phyloP scores from a whole-genome alignment of 2,888 invertebrate genomes.

The Drosophila neonasuta region DNA sequence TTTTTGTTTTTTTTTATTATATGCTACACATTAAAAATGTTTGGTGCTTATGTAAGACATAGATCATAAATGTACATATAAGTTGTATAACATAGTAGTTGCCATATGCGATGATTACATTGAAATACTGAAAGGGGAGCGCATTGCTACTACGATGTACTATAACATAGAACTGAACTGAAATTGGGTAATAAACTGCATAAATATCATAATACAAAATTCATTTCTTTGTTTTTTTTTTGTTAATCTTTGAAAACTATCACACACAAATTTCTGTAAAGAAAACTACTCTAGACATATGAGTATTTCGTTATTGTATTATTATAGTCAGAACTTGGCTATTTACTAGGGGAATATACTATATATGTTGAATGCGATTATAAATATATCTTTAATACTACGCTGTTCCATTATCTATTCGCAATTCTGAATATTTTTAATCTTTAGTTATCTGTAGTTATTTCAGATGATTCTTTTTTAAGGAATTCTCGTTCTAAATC shows the following conservation, averaged over 20 bases:
- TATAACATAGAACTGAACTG: constrained; percentile 12
- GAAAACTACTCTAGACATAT: constrained; percentile 59
- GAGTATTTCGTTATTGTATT: constrained; percentile 12
- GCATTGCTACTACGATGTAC: background rate
- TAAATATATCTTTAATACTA: constrained; percentile 35
- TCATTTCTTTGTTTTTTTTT: constrained; percentile 14
- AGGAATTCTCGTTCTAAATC: no score
- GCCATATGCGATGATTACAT: constrained; percentile 18
- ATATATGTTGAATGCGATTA: constrained; percentile 9
- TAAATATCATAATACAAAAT: constrained; percentile 29
- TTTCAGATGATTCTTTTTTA: background rate
- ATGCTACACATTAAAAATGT: constrained; percentile 75
- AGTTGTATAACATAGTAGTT: background rate
- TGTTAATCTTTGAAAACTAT: constrained; percentile 72
- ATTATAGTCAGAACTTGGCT: constrained; percentile 10
- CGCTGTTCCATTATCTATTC: constrained; percentile 44
- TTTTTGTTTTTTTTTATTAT: constrained; percentile 20
- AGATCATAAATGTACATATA: constrained; percentile 41
- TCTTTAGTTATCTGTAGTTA: background rate
- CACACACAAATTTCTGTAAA: constrained; percentile 65
- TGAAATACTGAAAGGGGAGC: constrained; percentile 57
- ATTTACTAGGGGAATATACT: constrained; percentile 17
- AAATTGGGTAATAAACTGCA: background rate
- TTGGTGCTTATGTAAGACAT: constrained; percentile 72
- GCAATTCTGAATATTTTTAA: constrained; percentile 6